Conservation (phyloP, 1,140 invertebrate genomes). For the Goniozus legneri region DNA sequence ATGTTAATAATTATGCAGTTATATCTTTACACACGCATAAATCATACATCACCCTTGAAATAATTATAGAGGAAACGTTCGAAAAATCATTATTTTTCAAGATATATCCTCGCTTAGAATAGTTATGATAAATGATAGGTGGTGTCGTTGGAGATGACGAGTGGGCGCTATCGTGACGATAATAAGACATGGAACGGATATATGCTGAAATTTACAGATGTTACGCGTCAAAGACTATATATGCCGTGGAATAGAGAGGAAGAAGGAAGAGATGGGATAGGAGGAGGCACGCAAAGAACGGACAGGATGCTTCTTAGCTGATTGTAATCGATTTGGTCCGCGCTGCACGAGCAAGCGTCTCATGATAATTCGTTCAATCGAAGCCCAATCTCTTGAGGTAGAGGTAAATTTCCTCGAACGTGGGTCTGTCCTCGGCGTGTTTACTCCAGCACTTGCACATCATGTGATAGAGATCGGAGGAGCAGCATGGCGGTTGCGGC, state of each 20-base stretch:
- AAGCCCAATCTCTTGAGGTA: constrained; percentile 71
- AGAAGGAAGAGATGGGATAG: background rate
- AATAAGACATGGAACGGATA: background rate
- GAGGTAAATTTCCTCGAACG: constrained; percentile 71
- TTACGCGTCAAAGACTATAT: no score
- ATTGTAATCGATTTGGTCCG: constrained; percentile 52
- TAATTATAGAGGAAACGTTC: no score
- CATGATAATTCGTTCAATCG: constrained; percentile 36
- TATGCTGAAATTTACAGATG: background rate
- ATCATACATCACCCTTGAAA: no score
- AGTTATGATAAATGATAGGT: no score
- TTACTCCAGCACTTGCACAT: constrained; percentile 76
- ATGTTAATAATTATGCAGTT: no score
- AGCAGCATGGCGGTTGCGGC: constrained; percentile 60
- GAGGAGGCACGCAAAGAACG: constrained; percentile 1
- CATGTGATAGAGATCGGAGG: constrained; percentile 67
- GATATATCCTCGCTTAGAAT: no score
- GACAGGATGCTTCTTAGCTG: constrained; percentile 46
- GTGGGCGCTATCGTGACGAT: background rate
- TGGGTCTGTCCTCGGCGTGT: constrained; percentile 63
- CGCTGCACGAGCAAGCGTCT: constrained; percentile 26
- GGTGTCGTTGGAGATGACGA: background rate
- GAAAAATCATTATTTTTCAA: no score
- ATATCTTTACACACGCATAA: no score
- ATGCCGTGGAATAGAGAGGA: background rate